Percentiles rank a stretch among this genome's conserved stretches.
Evolutionary conservation across 2,888 invertebrate species (phyloP).

Genomic region (Villa cingulata): DNA sequence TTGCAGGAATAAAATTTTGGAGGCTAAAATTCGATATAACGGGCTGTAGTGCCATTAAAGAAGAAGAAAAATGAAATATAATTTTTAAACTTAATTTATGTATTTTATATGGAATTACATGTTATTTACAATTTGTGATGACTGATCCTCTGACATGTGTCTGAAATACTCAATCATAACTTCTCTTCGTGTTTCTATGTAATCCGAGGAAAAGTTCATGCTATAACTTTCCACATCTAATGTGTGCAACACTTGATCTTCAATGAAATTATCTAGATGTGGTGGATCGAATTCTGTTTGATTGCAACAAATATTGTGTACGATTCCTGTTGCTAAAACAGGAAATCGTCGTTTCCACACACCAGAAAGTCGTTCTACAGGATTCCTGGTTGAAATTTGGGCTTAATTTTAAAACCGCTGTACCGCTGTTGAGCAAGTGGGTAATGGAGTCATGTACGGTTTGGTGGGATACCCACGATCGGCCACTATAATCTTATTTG

Average conservation of each 20-base stretch:
- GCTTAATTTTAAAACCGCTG: constrained; percentile 7
- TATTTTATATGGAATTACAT: too few relatives aligned
- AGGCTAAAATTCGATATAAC: too few relatives aligned
- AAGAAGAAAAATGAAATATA: too few relatives aligned
- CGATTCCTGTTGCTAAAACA: constrained; percentile 10
- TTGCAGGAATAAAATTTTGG: background rate
- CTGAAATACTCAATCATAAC: background rate
- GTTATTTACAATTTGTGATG: background rate
- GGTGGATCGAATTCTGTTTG: background rate
- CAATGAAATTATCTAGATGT: background rate
- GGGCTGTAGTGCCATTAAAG: too few relatives aligned
- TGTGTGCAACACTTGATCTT: background rate
- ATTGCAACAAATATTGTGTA: constrained; percentile 8
- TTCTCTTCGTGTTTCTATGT: too few relatives aligned
- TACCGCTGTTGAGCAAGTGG: background rate
- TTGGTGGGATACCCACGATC: constrained; percentile 11
- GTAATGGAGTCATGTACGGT: constrained; percentile 7
- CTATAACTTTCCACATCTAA: background rate
- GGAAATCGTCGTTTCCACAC: constrained; percentile 12
- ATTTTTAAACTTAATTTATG: too few relatives aligned
- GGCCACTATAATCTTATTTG: constrained; percentile 7
- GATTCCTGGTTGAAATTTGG: constrained; percentile 9
- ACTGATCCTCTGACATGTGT: background rate
- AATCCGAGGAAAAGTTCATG: background rate
- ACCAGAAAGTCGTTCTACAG: constrained; percentile 10